Base-by-base conservation (phyloP, 2,797 vertebrate species). In the Vireo griseus region DNA sequence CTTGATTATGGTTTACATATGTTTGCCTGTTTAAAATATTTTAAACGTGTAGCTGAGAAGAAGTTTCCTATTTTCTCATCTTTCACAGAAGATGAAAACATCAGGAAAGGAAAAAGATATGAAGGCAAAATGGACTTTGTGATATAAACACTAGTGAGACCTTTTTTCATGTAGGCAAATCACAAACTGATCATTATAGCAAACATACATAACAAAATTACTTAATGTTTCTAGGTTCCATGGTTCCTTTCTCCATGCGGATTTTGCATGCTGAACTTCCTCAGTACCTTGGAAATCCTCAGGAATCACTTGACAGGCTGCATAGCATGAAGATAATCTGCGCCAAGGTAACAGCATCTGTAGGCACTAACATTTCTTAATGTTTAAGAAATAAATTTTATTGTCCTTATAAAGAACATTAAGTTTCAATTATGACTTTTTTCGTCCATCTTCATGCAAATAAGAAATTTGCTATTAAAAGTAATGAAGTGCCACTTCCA, bases 221-320 rank as follows among this genome's bases (percentile, higher is more conserved):
- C 17, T 93, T 95, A 18, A 18, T 69, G 4, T 19, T 85, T 96
- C 25, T 96, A 99, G 99, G 99, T 94, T 99, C 99, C 87, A 99
- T 99, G 98, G 99, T 99, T 88, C 99, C 99, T 44, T 99, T 99
- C 97, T 99, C 99, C 52, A 99, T 99, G 99, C 97, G 99, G 59
- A 97, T 99, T 97, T 97, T 99, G 78, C 99, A 99, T 31, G 99
- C 99, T 0, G 99, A 99, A 96, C 98, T 99, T 80, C 99, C 98
- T 87, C 99, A 99, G 96, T 99, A 99, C 96, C 96, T 99, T 86
- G 98, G 98, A 83, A 99, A 98, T 96, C 98, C 99, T 52, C 99
- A 99, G 97, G 99, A 99, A 94, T 98, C 99, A 33, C 98, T 99
- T 95, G 99, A 99, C 97, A 98, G 99, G 91, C 98, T 99, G 90